phyloP scores from a whole-genome alignment of 2,113 vertebrate genomes.

The Ictalurus punctatus region DNA sequence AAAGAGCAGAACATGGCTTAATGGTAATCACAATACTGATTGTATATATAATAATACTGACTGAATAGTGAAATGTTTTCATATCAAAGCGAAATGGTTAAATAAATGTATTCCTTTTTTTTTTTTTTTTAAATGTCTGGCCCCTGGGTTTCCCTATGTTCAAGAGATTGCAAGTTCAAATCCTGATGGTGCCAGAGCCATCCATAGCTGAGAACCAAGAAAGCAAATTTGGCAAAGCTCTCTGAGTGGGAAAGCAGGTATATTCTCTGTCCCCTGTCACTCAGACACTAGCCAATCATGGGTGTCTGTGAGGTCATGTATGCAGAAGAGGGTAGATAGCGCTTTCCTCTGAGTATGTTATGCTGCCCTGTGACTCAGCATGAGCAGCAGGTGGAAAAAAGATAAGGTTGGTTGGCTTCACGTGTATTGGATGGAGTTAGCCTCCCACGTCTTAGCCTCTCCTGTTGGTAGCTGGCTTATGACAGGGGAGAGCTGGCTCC shows the following conservation, averaged over 20 bases:
- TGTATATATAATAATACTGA: not conserved
- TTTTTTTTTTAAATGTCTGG: not conserved
- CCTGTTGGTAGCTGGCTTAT: not conserved
- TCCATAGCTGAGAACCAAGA: not conserved
- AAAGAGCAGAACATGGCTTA: not conserved
- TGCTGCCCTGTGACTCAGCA: not conserved
- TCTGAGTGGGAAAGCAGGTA: not conserved
- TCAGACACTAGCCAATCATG: not conserved
- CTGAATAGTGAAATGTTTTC: not conserved
- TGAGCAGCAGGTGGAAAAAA: not conserved
- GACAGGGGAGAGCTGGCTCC: not conserved
- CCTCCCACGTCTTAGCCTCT: not conserved
- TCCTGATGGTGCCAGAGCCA: not conserved
- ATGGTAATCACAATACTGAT: not conserved
- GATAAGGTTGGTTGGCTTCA: not conserved
- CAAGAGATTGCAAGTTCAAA: not conserved
- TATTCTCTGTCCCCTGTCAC: not conserved
- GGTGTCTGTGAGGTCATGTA: not conserved
- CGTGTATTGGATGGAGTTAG: not conserved
- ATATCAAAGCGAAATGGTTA: not conserved
- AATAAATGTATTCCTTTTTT: not conserved
- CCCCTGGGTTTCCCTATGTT: not conserved
- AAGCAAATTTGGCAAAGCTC: not conserved
- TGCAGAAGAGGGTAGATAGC: not conserved
- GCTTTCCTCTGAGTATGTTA: not conserved